Evolutionary conservation across 2,888 invertebrate species (phyloP).

Genomic region (Hydraecia micacea): DNA sequence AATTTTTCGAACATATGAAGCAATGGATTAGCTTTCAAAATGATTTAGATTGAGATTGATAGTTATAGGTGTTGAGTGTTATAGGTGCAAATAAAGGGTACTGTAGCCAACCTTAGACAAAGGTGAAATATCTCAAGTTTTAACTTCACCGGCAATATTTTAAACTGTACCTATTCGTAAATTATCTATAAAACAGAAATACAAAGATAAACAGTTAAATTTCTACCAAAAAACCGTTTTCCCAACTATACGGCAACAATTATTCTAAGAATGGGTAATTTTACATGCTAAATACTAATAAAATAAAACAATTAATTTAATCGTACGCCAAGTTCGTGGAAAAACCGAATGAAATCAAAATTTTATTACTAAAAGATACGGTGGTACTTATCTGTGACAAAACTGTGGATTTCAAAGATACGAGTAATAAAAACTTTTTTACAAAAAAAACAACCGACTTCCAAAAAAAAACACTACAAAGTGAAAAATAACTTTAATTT

Average conservation of each 20-base stretch:
- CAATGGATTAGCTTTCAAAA: neutral
- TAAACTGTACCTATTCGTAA: no score
- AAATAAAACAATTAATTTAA: conserved; percentile 33
- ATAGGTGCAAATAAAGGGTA: neutral
- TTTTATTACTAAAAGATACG: conserved; percentile 52
- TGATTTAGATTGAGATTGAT: neutral
- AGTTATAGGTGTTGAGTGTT: no score
- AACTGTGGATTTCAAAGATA: conserved; percentile 38
- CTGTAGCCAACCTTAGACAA: no score
- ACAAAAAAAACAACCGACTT: no score
- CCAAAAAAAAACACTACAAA: no score
- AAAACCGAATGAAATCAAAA: conserved; percentile 59
- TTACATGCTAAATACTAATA: conserved; percentile 13
- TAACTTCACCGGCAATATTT: no score
- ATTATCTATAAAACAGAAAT: conserved; percentile 1
- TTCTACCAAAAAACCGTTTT: conserved; percentile 12
- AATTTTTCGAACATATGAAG: neutral
- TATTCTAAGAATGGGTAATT: conserved; percentile 13
- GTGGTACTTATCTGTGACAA: conserved; percentile 43
- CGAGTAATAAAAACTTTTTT: no score
- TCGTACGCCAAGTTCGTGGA: conserved; percentile 36
- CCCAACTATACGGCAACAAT: conserved; percentile 27
- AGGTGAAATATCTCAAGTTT: no score
- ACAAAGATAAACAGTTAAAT: conserved; percentile 3
- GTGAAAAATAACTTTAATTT: no score